Conservation (phyloP, 1,140 invertebrate genomes). For the Brachionus sp. region DNA sequence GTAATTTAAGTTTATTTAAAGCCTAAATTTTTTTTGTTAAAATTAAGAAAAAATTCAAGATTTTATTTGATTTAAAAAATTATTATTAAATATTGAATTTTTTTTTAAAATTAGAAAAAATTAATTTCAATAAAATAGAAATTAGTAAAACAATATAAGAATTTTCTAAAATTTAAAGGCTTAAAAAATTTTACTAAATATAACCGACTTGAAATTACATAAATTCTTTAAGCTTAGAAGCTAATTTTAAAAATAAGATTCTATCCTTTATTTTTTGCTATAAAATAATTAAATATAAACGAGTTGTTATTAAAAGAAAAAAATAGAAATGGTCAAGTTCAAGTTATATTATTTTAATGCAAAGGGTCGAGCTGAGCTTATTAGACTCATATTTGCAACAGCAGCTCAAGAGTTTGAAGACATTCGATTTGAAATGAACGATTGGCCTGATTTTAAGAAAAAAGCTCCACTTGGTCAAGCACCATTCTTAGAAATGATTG, state of each 20-base stretch:
- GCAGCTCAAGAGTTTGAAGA: conserved; percentile 48
- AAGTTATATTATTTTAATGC: conserved; percentile 48
- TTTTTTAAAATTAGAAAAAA: no score
- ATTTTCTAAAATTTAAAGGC: background rate
- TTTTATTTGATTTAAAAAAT: no score
- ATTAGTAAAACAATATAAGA: background rate
- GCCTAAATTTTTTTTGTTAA: no score
- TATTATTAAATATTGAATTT: no score
- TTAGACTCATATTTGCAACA: conserved; percentile 47
- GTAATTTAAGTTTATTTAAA: no score
- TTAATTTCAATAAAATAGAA: background rate
- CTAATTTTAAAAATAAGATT: background rate
- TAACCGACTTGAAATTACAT: background rate
- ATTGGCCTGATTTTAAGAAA: conserved; percentile 49
- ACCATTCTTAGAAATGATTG: conserved; percentile 39
- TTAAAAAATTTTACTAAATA: background rate
- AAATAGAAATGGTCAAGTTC: conserved; percentile 2
- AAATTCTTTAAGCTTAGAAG: background rate
- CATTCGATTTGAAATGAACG: conserved; percentile 36
- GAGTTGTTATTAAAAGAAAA: background rate
- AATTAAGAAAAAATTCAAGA: no score
- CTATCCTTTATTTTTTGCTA: background rate
- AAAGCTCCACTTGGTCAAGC: conserved; percentile 47
- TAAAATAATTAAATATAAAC: background rate
- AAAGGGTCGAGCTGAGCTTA: conserved; percentile 47